Evolutionary conservation across 2,113 vertebrate species (phyloP).

Genomic region (Brienomyrus brachyistius): DNA sequence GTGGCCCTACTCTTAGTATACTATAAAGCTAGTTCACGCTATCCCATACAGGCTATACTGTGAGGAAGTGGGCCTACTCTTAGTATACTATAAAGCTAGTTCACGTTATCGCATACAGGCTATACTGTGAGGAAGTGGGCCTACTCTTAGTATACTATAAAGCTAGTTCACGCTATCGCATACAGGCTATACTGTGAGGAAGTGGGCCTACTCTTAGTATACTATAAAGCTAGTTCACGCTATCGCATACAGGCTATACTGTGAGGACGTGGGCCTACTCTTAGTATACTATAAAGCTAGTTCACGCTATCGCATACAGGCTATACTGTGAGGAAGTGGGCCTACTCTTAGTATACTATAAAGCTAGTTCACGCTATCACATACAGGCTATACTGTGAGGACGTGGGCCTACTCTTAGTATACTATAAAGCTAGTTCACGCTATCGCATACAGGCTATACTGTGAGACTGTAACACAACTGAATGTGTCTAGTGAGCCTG

Average conservation of each 20-base stretch:
- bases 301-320: no score
- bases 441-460: neutral
- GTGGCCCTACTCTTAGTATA: no score
- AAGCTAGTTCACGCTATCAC: no score
- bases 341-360: no score
- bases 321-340: no score
- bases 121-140: neutral
- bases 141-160: neutral
- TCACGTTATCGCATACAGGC: neutral
- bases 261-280: no score
- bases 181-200: neutral
- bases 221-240: no score
- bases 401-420: no score
- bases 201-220: neutral
- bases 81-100: neutral
- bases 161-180: neutral
- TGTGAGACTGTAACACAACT: neutral
- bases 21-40: neutral
- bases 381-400: no score
- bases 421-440: neutral
- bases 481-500: neutral
- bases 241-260: no score
- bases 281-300: no score
- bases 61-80: neutral
- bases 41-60: neutral